A percentile compares a stretch with the other conserved stretches of the same genome.
Evolutionary conservation across 2,888 invertebrate species (phyloP).

Genomic region (Yponomeuta cagnagella): DNA sequence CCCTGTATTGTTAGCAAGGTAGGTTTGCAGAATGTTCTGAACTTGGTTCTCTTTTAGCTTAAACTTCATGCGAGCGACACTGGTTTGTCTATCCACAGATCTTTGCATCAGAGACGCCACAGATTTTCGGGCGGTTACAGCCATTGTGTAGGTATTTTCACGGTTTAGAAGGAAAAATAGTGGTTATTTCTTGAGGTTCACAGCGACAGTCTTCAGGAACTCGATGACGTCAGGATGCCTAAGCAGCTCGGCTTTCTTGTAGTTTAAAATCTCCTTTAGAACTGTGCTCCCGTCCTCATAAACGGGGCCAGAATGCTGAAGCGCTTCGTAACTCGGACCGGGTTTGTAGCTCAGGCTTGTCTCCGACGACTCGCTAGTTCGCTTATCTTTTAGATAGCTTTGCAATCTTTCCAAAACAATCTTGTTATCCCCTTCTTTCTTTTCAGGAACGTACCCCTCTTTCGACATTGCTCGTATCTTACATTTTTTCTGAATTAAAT

Average conservation of each 20-base stretch:
- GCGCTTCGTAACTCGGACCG: conserved; percentile 56
- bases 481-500: conserved; percentile 27
- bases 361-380: conserved; percentile 49
- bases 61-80: conserved; percentile 54
- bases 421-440: conserved; percentile 69
- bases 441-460: conserved; percentile 69
- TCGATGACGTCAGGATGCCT: conserved; percentile 65
- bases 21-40: conserved; percentile 55
- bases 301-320: conserved; percentile 33
- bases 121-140: conserved; percentile 53
- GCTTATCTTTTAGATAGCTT: conserved; percentile 66
- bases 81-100: conserved; percentile 56
- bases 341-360: conserved; percentile 45
- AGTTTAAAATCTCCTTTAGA: conserved; percentile 61
- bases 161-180: not conserved
- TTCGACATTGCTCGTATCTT: conserved; percentile 56
- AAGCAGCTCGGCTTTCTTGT: conserved; percentile 64
- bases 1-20: conserved; percentile 48
- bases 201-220: conserved; percentile 56
- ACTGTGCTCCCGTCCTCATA: conserved; percentile 60
- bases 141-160: conserved; percentile 38
- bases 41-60: conserved; percentile 62
- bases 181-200: conserved; percentile 54
- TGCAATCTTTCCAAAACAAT: conserved; percentile 67
- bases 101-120: conserved; percentile 64